phyloP scores from a whole-genome alignment of 2,113 vertebrate genomes.

The Corythoichthys haematopterus region DNA sequence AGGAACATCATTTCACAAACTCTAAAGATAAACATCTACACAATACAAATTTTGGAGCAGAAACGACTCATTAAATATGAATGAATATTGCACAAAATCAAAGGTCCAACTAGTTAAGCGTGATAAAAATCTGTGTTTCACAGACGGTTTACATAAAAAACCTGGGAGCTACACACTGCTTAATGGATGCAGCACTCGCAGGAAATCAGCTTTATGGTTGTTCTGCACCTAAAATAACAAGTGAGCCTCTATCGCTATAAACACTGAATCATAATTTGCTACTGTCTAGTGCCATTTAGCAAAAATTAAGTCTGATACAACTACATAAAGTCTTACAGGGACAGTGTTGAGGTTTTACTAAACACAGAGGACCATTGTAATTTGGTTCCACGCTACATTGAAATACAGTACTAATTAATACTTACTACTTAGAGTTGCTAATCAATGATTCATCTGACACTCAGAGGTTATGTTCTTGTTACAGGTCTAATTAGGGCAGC shows the following conservation, averaged over 20 bases:
- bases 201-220: constrained; percentile 20
- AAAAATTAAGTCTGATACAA: neutral
- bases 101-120: constrained; percentile 17
- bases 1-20: too few species aligned
- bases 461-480: neutral
- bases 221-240: constrained; percentile 13
- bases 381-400: neutral
- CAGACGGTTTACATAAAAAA: constrained; percentile 14
- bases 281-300: constrained; percentile 4
- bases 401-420: neutral
- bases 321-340: neutral
- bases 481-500: neutral
- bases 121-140: constrained; percentile 11
- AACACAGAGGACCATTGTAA: neutral
- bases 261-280: neutral
- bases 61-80: too few species aligned
- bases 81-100: constrained; percentile 20
- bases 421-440: neutral
- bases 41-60: too few species aligned
- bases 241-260: neutral
- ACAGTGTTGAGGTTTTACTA: neutral
- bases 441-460: neutral
- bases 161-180: constrained; percentile 14
- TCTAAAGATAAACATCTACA: too few species aligned
- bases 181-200: constrained; percentile 33